Conservation (phyloP, 2,888 invertebrate species). For the Platycheirus albimanus region DNA sequence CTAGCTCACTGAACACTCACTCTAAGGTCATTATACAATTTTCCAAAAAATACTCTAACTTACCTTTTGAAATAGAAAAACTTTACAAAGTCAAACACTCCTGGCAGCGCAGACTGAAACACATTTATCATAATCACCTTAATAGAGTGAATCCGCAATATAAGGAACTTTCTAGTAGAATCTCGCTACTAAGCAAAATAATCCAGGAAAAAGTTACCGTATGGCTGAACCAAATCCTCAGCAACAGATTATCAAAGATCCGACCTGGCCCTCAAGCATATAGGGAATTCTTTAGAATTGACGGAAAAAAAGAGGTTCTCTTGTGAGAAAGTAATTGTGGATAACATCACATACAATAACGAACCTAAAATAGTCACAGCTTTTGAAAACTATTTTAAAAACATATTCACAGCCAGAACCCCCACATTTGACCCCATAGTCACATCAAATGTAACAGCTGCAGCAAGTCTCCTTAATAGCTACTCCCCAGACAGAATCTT, state of each 20-base stretch:
- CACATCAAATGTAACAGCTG: not conserved
- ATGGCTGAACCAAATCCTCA: not conserved
- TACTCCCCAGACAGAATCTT: not conserved
- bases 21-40: not conserved
- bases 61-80: no score
- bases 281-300: not conserved
- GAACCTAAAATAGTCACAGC: not conserved
- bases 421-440: not conserved
- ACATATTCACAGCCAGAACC: not conserved
- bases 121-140: not conserved
- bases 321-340: not conserved
- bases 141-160: not conserved
- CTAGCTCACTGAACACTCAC: not conserved
- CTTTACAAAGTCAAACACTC: not conserved
- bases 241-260: not conserved
- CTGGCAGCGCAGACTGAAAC: not conserved
- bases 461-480: not conserved
- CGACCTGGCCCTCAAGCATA: not conserved
- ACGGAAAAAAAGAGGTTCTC: not conserved
- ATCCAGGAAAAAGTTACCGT: not conserved
- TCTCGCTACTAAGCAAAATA: conserved; percentile 2
- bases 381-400: not conserved
- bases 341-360: not conserved
- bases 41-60: not conserved
- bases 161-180: not conserved